Base-by-base conservation (phyloP, 2,797 vertebrate genomes). In the Gambelia wislizenii region DNA sequence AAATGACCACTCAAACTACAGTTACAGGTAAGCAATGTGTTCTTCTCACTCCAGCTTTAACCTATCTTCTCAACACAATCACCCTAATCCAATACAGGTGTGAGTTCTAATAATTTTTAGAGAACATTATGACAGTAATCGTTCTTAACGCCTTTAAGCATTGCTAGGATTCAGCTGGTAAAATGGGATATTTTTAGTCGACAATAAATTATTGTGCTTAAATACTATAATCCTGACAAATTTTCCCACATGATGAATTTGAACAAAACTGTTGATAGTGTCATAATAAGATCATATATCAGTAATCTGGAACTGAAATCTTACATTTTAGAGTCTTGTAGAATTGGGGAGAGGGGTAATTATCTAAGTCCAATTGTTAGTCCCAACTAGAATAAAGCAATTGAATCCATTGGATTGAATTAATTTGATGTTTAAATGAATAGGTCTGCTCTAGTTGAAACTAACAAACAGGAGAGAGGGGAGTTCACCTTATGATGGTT, bases 151-250 rank as follows among this genome's bases (percentile, higher is more conserved):
- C 7, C 89, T 2, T 81, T 78, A 6, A 88, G 59, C 36, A 84
- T 44, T 5, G 84, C 2, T 72, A 67, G 74, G 49, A 52, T 89
- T 88, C n/a, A 6, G 27, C 8, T 67, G 25, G 64, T 67, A 67
- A 67, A 67, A 33, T 13, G 3, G 84, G 85, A 67, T 72, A 49
- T 14, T 85, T 80, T 3, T 39, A 69, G 36, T 42, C 85, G 89
- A 79, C 67, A 85, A 90, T 2, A 87, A 87, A 14, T 39, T 7
- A 2, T 87, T 88, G 47, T 10, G 90, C 44, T 84, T 30, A 90
- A 79, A 0, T 76, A 39, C 12, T 61, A 85, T 84, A 92, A 87
- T 89, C 83, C n/a, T 76, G 27, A n/a, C 79, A 84, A 10, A n/a
- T 91, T 90, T 86, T 22, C 61, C 54, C 3, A 0, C 0, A 7